Evolutionary conservation across 2,797 vertebrate species (phyloP), one percentile per base, ranked within the genome.

Genomic region (Meda fulgida): DNA sequence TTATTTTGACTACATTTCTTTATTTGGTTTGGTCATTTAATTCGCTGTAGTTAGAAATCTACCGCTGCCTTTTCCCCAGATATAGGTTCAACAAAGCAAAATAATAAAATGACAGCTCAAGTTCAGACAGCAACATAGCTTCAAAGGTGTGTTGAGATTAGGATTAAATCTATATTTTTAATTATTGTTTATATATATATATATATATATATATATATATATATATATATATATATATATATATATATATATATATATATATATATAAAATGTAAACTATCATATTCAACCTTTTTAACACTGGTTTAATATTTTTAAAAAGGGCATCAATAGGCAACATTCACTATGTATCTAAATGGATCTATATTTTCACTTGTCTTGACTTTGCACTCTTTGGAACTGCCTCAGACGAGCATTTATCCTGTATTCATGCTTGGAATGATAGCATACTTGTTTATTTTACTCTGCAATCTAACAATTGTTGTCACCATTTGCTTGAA

Each of bases 391-490:
- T 2, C 90, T 29, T 66, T 94, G 19, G 81, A 40, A 0, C 26
- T 95, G 58, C 36, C 87, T 36, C 10, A 81, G n/a, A 19, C 10
- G 6, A 9, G 72, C 8, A 31, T 92, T n/a, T 92, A 93, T 43
- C 93, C 92, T 38, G 88, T 84, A 0, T 93, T 94, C 69, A 0
- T 93, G 4, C 89, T 94, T 73, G 93, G 88, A 18, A 89, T 87
- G 1, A 31, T 93, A 3, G 53, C 80, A 0, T 95, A 95, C 86
- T 5, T 92, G 7, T 6, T 88, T 0, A 92, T 93, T 46, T 80
- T 94, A 2, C 77, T 92, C 78, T 91, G 85, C 21, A 95, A 95
- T 85, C 2, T 90, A 9, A 63, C 91, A 73, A 51, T 95, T 40
- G 58, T 93, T 21, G 0, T 40, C 16, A 87, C 89, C 1, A 94